These are phyloP conservation scores for Sebastes oblongus DNA, from an alignment of 2,797 vertebrate species.

Conservation along the genomic window DNA sequence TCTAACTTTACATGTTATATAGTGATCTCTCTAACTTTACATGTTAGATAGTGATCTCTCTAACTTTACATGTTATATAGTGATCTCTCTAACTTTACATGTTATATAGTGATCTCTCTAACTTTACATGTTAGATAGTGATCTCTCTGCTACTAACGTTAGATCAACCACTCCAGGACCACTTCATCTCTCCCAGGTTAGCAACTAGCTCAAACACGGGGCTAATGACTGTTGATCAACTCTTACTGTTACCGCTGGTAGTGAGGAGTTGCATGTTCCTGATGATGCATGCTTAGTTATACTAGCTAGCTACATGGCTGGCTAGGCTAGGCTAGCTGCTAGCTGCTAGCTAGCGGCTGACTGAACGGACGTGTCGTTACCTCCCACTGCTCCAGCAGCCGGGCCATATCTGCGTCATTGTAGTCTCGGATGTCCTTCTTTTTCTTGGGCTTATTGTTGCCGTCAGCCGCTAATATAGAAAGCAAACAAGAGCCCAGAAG, in stretches of 20 bases:
- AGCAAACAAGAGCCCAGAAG: conserved; percentile 59
- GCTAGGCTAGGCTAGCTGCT: background rate
- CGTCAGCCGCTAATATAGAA: conserved; percentile 36
- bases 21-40: no score
- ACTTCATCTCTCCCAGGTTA: background rate
- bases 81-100: no score
- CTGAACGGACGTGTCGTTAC: conserved; percentile 64
- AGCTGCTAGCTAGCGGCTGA: background rate
- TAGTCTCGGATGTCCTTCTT: conserved; percentile 97
- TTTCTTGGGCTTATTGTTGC: conserved; percentile 77
- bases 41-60: no score
- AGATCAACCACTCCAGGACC: background rate
- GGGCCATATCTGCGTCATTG: conserved; percentile 97
- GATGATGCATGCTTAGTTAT: background rate
- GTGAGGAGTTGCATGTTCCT: background rate
- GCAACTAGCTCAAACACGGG: background rate
- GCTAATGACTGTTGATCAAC: background rate
- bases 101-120: no score
- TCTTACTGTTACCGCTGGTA: background rate
- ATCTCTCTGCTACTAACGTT: background rate
- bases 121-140: no score
- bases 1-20: no score
- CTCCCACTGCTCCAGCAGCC: conserved; percentile 97
- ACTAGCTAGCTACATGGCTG: background rate
- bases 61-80: no score